Base-by-base conservation (phyloP, 2,888 invertebrate species). In the Sarcophaga rosellei region DNA sequence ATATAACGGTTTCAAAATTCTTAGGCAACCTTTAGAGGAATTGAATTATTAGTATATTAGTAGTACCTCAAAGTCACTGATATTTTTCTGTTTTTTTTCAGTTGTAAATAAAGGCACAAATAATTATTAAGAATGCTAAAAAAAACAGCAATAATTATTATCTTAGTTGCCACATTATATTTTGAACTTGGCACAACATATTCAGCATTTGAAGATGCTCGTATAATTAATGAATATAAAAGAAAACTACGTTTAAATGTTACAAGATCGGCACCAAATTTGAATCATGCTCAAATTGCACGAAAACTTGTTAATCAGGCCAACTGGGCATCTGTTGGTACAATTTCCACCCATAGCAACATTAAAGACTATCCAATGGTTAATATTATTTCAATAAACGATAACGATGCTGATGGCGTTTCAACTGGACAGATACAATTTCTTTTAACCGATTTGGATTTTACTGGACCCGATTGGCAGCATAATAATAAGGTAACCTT, bases 351-450 rank as follows among this genome's bases (percentile, higher is more conserved):
- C 0, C 88, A 91, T 70, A 25, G 87, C 5, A 80, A 86, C 59
- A 89, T 92, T 15, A 84, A 89, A 11, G 91, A 90, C 23, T 93
- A 90, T 87, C 93, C 93, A 23, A 93, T 93, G 92, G 93, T 93
- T 2, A 93, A 93, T 88, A 90, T 93, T 8, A 91, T 93, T n/a
- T 91, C 93, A 1, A 89, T 92, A n/a, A 92, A 93, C 59, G 93
- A 93, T 77, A 92, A 90, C 62, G 88, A 88, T 68, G 81, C 21
- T 5, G 75, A 81, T 11, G 90, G 85, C 1, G 75, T 85, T 20
- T 93, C 93, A 1, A 92, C 93, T 8, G 93, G 93, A 17, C 81
- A 84, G 5, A 92, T 93, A 87, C 93, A 89, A 47, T 93, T 93
- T 73, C 81, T 93, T 81, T 88, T 93, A 44, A 93, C 93, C 4